A percentile compares a stretch with the other conserved stretches of the same genome.
Conservation (phyloP, 2,888 invertebrate genomes). For the Leucophenga montana region DNA sequence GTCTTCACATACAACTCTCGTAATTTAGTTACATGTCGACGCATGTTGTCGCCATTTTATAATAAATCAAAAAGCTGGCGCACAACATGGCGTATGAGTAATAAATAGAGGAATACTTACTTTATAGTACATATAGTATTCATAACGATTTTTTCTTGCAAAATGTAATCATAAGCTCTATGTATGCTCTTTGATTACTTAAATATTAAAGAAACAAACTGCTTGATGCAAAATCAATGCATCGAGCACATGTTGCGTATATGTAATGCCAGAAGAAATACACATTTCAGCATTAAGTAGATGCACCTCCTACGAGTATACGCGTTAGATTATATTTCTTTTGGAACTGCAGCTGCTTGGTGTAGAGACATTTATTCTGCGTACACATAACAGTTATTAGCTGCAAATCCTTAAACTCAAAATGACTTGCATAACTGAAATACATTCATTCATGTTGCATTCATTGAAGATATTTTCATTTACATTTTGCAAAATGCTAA, state of each 20-base stretch:
- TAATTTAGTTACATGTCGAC: neutral
- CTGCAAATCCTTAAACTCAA: constrained; percentile 15
- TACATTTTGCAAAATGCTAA: constrained; percentile 20
- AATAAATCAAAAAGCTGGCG: constrained; percentile 6
- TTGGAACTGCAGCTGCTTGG: too few relatives aligned
- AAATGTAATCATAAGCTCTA: too few relatives aligned
- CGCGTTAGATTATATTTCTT: too few relatives aligned
- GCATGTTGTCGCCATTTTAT: neutral
- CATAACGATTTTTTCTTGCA: too few relatives aligned
- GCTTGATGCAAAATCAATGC: too few relatives aligned
- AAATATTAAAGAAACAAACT: too few relatives aligned
- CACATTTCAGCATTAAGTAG: too few relatives aligned
- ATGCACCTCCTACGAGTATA: too few relatives aligned
- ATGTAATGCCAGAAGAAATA: too few relatives aligned
- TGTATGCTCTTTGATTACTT: too few relatives aligned
- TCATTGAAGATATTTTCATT: constrained; percentile 2
- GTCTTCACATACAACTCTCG: neutral
- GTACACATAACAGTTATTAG: constrained; percentile 16
- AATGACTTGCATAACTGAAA: constrained; percentile 23
- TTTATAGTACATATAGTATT: neutral
- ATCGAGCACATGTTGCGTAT: too few relatives aligned
- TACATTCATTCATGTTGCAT: neutral
- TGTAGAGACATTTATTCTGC: too few relatives aligned
- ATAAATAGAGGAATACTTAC: neutral
- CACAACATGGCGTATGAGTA: constrained; percentile 1